Base-by-base conservation (phyloP, 2,888 invertebrate species). In the Heliconius sara region DNA sequence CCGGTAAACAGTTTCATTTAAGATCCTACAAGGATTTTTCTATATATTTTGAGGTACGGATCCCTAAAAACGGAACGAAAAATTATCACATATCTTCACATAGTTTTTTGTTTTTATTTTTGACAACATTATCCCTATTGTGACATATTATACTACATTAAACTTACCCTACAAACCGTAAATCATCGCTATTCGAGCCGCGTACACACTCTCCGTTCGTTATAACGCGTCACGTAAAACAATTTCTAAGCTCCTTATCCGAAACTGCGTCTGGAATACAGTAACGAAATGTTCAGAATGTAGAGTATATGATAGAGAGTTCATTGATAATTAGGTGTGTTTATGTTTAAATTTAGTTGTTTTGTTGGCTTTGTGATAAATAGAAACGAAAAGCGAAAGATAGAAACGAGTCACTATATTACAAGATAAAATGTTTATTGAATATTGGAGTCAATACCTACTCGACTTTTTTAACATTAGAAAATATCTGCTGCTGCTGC, bases 161-260 rank as follows among this genome's bases (percentile, higher is more conserved):
- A 83, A 83, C 73, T 67, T 66, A 77, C 76, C 79, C 80, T 81
- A 80, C 79, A 82, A 83, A 82, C 79, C 79, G 68, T 80, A 83
- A 86, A 88, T 86, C 85, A 88, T 87, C 84, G 83, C 81, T 80
- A 90, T 90, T 90, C 91, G 82, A 85, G 86, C 84, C 88, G 87
- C 90, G 89, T 87, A 83, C 86, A 84, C 82, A 86, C 87, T 88
- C 88, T 87, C 87, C 87, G 87, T 88, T 88, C 87, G 88, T 90
- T 90, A 90, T 88, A 90, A 91, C 89, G 89, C 88, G 89, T 91
- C 91, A 91, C 90, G 91, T 91, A 91, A 91, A 91, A 91, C 91
- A 91, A 91, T 91, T 91, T 90, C 89, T 88, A 87, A 88, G 86
- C 87, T 88, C 89, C 90, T 91, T 90, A 90, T 88, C 88, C 87